Evolutionary conservation across 2,797 vertebrate genomes (phyloP).

Genomic region (Coluber constrictor): DNA sequence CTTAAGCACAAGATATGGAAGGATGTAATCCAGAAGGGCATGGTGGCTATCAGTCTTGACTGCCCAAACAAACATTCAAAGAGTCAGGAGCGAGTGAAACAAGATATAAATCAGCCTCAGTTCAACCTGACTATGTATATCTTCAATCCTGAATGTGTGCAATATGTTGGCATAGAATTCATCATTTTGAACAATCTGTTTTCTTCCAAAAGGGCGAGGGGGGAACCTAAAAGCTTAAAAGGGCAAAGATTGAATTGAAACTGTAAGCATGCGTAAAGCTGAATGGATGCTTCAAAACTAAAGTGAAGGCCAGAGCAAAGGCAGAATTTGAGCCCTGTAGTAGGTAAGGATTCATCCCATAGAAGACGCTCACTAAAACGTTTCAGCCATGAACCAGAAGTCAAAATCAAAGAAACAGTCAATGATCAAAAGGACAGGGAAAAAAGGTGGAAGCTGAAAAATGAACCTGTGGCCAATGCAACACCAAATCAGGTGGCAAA

Average conservation of each 20-base stretch:
- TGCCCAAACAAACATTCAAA: neutral
- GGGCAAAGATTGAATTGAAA: neutral
- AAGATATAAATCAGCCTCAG: neutral
- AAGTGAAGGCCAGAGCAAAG: neutral
- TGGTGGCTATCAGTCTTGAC: neutral
- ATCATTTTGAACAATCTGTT: constrained; percentile 9
- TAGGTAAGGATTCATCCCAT: neutral
- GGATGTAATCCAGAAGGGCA: neutral
- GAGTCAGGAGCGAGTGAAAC: neutral
- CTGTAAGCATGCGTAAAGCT: neutral
- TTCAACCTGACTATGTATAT: neutral
- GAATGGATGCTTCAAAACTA: constrained; percentile 2
- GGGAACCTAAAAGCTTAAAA: neutral
- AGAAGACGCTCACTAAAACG: neutral
- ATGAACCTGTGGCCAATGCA: neutral
- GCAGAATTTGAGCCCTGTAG: neutral
- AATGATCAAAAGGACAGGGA: too few species aligned
- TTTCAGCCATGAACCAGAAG: neutral
- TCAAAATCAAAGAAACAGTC: neutral
- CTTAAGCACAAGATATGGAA: neutral
- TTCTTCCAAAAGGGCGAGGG: neutral
- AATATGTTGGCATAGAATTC: neutral
- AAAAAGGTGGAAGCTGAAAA: neutral
- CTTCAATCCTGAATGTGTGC: neutral
- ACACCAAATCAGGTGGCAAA: neutral